Percentiles rank a stretch among this genome's conserved stretches.
Evolutionary conservation across 2,113 vertebrate species (phyloP).

Genomic region (Helogale parvula): DNA sequence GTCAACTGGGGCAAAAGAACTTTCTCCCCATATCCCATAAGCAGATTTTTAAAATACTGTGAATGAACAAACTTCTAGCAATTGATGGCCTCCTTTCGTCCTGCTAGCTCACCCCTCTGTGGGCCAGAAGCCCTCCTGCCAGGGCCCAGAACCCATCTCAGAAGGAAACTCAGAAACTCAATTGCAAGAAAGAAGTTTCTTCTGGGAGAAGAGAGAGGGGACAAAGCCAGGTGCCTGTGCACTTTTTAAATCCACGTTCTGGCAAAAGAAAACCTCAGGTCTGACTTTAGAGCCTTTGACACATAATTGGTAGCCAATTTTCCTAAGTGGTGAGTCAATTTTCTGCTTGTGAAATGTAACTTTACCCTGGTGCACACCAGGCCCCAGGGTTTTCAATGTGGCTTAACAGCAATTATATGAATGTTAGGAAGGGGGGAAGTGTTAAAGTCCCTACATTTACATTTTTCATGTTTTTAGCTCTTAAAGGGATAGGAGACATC

Average conservation of each 20-base stretch:
- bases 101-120: background rate
- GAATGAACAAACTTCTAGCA: background rate
- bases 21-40: background rate
- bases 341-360: constrained; percentile 86
- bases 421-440: constrained; percentile 81
- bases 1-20: background rate
- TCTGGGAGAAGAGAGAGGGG: constrained; percentile 29
- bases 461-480: constrained; percentile 81
- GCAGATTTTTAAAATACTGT: background rate
- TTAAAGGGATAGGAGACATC: constrained; percentile 76
- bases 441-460: constrained; percentile 81
- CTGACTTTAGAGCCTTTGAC: constrained; percentile 82
- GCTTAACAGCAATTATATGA: constrained; percentile 87
- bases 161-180: constrained; percentile 62
- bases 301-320: constrained; percentile 83
- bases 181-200: constrained; percentile 21
- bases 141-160: background rate
- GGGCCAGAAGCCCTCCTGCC: background rate
- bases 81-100: background rate
- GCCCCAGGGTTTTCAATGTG: constrained; percentile 86
- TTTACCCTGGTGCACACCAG: constrained; percentile 83
- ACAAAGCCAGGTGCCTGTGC: constrained; percentile 55
- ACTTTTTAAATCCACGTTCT: constrained; percentile 70
- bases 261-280: constrained; percentile 76
- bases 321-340: constrained; percentile 84